Evolutionary conservation across 2,888 invertebrate genomes (phyloP).

Genomic region (Pseudococcus longispinus): DNA sequence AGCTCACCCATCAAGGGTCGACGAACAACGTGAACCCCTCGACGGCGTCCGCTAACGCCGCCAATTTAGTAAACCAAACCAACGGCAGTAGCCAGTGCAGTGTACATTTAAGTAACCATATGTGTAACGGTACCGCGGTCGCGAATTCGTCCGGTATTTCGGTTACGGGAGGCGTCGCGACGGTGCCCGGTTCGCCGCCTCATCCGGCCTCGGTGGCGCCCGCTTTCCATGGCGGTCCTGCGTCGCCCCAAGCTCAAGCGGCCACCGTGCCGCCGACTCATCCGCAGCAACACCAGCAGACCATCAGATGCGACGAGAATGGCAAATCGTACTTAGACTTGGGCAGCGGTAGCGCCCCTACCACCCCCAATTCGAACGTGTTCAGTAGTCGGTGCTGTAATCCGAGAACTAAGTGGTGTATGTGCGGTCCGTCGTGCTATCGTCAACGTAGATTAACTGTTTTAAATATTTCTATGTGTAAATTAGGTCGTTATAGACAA

Average conservation of each 20-base stretch:
- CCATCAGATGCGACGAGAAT: slow-evolving; percentile 86
- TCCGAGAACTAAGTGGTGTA: slow-evolving; percentile 68
- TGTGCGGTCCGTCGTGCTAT: slow-evolving; percentile 75
- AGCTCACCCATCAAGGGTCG: slow-evolving; percentile 39
- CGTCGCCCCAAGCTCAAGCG: not conserved
- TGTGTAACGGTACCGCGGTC: slow-evolving; percentile 50
- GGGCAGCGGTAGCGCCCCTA: slow-evolving; percentile 68
- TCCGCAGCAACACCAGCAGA: slow-evolving; percentile 70
- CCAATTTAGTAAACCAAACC: slow-evolving; percentile 41
- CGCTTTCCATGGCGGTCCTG: slow-evolving; percentile 21
- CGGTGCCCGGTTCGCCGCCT: slow-evolving; percentile 15
- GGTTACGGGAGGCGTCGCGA: not conserved
- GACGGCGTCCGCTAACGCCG: not conserved
- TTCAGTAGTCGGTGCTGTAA: slow-evolving; percentile 54
- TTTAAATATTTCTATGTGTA: slow-evolving; percentile 90
- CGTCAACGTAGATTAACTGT: slow-evolving; percentile 86
- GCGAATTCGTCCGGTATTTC: slow-evolving; percentile 46
- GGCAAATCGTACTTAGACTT: slow-evolving; percentile 89
- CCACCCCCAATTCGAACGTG: slow-evolving; percentile 50
- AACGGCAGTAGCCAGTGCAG: slow-evolving; percentile 32
- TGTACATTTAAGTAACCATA: slow-evolving; percentile 49
- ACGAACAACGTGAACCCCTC: slow-evolving; percentile 21
- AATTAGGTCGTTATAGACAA: slow-evolving; percentile 84
- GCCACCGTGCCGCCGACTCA: not conserved
- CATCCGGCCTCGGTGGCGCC: not conserved